Evolutionary conservation across 2,797 vertebrate genomes (phyloP).

Genomic region (Rhabdomys pumilio): DNA sequence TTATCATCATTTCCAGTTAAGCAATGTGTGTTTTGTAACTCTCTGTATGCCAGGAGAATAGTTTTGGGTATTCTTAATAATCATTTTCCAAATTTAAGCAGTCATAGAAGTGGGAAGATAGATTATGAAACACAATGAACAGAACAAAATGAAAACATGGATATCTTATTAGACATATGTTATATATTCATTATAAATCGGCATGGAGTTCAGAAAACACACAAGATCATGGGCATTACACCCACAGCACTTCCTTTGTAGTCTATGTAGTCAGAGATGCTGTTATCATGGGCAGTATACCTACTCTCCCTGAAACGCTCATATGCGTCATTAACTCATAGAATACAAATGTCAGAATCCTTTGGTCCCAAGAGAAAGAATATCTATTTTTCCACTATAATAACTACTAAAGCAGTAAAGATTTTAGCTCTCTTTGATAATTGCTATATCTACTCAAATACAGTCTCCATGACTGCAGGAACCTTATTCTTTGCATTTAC

Average conservation of each 20-base stretch:
- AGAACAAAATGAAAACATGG: slow-evolving; percentile 13
- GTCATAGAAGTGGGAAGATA: neutral
- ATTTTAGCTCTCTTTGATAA: neutral
- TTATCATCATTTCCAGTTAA: neutral
- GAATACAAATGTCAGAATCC: neutral
- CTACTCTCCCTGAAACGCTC: neutral
- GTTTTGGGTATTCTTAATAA: neutral
- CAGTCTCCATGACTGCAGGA: neutral
- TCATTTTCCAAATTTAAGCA: slow-evolving; percentile 1
- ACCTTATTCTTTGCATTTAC: neutral
- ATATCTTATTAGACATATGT: slow-evolving; percentile 3
- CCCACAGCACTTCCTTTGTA: neutral
- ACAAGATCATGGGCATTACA: neutral
- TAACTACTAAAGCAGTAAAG: slow-evolving; percentile 1
- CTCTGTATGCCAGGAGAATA: neutral
- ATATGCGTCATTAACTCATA: neutral
- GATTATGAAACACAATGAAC: neutral
- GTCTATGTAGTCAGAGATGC: too few species aligned
- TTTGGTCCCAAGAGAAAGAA: neutral
- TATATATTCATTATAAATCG: neutral
- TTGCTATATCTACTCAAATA: neutral
- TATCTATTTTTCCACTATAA: neutral
- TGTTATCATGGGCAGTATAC: neutral
- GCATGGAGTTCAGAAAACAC: neutral
- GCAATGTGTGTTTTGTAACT: neutral